Evolutionary conservation across 2,113 vertebrate genomes (phyloP).

Genomic region (Nerophis lumbriciformis): DNA sequence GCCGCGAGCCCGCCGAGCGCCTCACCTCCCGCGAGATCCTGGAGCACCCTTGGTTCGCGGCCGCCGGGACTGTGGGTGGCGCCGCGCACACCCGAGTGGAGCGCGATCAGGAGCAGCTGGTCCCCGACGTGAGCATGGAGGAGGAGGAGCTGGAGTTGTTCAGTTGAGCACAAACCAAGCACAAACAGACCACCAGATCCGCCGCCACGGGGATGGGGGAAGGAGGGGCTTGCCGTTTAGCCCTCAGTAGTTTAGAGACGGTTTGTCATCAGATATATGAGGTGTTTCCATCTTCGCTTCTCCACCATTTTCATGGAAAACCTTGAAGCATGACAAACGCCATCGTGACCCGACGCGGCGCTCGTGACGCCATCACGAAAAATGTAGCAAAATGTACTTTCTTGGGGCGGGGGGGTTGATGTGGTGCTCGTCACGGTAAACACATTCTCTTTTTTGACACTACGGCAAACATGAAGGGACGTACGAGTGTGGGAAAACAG

Average conservation of each 20-base stretch:
- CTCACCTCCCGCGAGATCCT: slow-evolving; percentile 97
- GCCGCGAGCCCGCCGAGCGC: slow-evolving; percentile 90
- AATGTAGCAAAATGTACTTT: slow-evolving; percentile 36
- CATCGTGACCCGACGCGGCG: slow-evolving; percentile 42
- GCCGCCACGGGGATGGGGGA: no score
- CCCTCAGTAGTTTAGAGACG: slow-evolving; percentile 62
- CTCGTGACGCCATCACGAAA: slow-evolving; percentile 56
- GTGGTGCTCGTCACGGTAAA: slow-evolving; percentile 65
- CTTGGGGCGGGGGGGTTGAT: slow-evolving; percentile 45
- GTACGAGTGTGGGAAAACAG: slow-evolving; percentile 8
- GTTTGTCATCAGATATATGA: slow-evolving; percentile 28
- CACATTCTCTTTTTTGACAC: slow-evolving; percentile 67
- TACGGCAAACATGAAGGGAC: slow-evolving; percentile 75
- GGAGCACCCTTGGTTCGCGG: slow-evolving; percentile 95
- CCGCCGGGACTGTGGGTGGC: slow-evolving; percentile 78
- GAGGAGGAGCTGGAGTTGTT: slow-evolving; percentile 97
- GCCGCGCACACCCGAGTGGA: slow-evolving; percentile 77
- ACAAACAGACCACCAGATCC: slow-evolving; percentile 51
- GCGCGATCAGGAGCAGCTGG: slow-evolving; percentile 89
- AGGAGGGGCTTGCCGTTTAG: slow-evolving; percentile 30
- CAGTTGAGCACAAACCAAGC: slow-evolving; percentile 83
- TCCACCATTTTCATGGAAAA: slow-evolving; percentile 69
- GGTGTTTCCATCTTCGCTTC: slow-evolving; percentile 55
- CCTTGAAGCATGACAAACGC: slow-evolving; percentile 62
- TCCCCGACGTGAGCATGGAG: slow-evolving; percentile 97